Conservation (phyloP, 2,797 vertebrate species). For the Rhodeus uyekii region DNA sequence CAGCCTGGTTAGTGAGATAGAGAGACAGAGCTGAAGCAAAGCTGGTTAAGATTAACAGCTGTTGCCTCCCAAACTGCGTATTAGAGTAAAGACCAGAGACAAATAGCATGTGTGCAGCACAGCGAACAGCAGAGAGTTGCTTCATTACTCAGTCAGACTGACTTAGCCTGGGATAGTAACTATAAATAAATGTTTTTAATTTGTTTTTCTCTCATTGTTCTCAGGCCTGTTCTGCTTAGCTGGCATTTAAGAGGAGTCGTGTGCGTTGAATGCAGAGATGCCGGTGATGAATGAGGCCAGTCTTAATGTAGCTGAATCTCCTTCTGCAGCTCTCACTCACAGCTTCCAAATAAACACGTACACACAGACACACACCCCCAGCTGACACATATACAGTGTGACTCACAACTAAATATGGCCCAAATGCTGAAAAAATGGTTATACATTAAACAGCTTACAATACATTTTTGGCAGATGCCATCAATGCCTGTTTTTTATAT, state of each 20-base stretch:
- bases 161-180: constrained; percentile 54
- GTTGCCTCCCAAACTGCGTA: constrained; percentile 38
- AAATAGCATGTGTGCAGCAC: constrained; percentile 28
- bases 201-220: constrained; percentile 60
- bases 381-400: background rate
- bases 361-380: background rate
- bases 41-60: constrained; percentile 33
- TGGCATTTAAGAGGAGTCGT: constrained; percentile 64
- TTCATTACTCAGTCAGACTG: constrained; percentile 57
- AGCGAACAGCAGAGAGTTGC: constrained; percentile 45
- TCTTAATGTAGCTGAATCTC: constrained; percentile 39
- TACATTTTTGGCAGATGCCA: background rate
- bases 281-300: constrained; percentile 45
- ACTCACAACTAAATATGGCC: background rate
- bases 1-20: constrained; percentile 34
- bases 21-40: constrained; percentile 23
- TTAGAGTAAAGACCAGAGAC: constrained; percentile 45
- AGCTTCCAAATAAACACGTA: constrained; percentile 8
- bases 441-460: background rate
- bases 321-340: constrained; percentile 43
- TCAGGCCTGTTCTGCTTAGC: constrained; percentile 68
- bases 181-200: constrained; percentile 73
- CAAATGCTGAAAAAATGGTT: background rate
- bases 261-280: constrained; percentile 59
- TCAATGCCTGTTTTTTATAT: constrained; percentile 16